These are phyloP conservation scores for Ganaspis brasiliensis DNA, from an alignment of 2,888 invertebrate genomes.

Conservation along the genomic window DNA sequence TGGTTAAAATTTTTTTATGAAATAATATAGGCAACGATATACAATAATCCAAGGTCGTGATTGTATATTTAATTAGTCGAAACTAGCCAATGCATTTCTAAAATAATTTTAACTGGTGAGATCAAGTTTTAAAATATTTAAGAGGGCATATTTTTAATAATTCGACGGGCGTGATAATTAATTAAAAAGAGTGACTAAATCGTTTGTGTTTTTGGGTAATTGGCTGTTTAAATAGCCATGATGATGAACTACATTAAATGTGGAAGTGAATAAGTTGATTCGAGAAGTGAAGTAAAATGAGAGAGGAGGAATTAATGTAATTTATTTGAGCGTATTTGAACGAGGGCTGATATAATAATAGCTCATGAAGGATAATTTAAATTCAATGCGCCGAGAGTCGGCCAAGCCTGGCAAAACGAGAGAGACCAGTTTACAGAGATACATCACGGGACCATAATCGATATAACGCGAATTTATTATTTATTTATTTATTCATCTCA, in stretches of 20 bases:
- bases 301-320: background rate
- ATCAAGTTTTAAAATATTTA: too few species aligned
- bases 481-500: constrained; percentile 20
- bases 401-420: constrained; percentile 6
- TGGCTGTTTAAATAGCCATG: background rate
- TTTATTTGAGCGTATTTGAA: constrained; percentile 2
- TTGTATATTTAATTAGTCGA: too few species aligned
- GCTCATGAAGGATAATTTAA: constrained; percentile 16
- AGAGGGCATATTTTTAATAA: background rate
- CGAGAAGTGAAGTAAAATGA: background rate
- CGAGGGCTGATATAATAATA: constrained; percentile 22
- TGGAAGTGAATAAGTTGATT: background rate
- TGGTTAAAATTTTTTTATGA: too few species aligned
- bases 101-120: too few species aligned
- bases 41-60: too few species aligned
- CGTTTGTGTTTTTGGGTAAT: background rate
- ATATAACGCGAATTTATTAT: constrained; percentile 18
- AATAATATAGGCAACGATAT: background rate
- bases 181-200: background rate
- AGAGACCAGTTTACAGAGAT: constrained; percentile 12
- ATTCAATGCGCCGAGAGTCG: constrained; percentile 27
- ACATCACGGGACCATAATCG: constrained; percentile 18
- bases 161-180: background rate
- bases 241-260: constrained; percentile 5
- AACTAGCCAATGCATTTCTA: too few species aligned